Base-by-base conservation (phyloP, 64 coral and sea anemone species). In the Montipora capricornis region DNA sequence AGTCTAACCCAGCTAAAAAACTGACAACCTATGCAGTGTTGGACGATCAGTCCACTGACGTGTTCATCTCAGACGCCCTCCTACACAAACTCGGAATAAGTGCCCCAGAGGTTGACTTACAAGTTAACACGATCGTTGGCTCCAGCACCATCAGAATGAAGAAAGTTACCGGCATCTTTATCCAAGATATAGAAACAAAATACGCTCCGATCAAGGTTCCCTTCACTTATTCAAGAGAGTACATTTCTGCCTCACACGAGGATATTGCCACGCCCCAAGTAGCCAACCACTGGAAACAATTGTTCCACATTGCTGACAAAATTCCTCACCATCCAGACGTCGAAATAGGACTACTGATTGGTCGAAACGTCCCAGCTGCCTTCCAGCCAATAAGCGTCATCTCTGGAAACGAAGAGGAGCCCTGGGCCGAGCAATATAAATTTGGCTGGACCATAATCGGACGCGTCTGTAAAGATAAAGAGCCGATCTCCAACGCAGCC, bases 21-120 rank as follows among this genome's bases (percentile, higher is more conserved):
- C 14, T 86, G 4, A 57, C 83, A 2, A 93, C 87, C 3, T 84
- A 96, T 51, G 90, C 95, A 44, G 95, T 96, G 11, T 44, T 96
- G 50, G 95, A 96, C 64, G 59, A 96, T 15, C 87, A 96, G 20
- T 96, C 87, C 6, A 96, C 91, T 0, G 91, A 96, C 10, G 91
- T 93, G 0, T 96, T 96, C 74, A 90, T 93, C 4, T 46, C 85
- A 0, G 90, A 96, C 9, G 64, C 68, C 9, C 71, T 96, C 0
- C 48, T 74, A 64, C 16, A 75, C 20, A 49, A 80, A 14, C 90
- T 89, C 0, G 44, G 57, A 49, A 58, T 92, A 11, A 17, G 61
- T 10, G 78, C 78, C 1, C 84, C 22, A 61, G 95, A 93, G 71
- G 37, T 96, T 67, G 81, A 89, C 61, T 55, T 55, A 55, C 52